Conservation (phyloP, 2,797 vertebrate genomes). For the Lindbergichthys nudifrons region DNA sequence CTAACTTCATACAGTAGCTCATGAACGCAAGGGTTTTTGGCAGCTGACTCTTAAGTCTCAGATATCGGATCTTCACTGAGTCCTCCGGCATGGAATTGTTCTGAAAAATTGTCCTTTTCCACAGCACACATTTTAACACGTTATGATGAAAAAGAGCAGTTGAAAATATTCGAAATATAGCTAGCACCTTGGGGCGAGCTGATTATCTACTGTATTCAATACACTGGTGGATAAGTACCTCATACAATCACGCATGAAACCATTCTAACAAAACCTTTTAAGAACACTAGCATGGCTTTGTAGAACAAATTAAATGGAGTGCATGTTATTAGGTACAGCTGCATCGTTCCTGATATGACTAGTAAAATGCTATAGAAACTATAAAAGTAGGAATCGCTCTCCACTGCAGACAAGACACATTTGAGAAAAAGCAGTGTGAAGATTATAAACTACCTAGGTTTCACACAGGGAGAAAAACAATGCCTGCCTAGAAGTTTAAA, state of each 20-base stretch:
- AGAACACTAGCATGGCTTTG: neutral
- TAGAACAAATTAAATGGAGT: neutral
- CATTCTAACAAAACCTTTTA: neutral
- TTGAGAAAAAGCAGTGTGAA: neutral
- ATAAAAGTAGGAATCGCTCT: neutral
- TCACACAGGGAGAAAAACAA: too few species aligned
- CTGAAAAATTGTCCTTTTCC: neutral
- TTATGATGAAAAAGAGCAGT: neutral
- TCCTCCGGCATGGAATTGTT: slow-evolving; percentile 1
- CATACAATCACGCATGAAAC: too few species aligned
- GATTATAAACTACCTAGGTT: neutral
- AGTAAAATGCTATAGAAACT: neutral
- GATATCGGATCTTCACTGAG: neutral
- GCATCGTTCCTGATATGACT: neutral
- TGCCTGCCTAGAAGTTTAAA: too few species aligned
- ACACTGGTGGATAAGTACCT: too few species aligned
- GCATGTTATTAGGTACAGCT: neutral
- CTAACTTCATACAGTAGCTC: neutral
- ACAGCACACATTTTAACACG: too few species aligned
- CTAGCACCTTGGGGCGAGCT: too few species aligned
- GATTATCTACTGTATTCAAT: too few species aligned
- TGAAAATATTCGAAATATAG: neutral
- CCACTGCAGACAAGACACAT: neutral
- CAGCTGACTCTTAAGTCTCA: slow-evolving; percentile 2
- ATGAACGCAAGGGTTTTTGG: neutral